Base-by-base conservation (phyloP, 30 jellyfish, hydroid and myxozoan genomes). In the Nemopilema nomurai region DNA sequence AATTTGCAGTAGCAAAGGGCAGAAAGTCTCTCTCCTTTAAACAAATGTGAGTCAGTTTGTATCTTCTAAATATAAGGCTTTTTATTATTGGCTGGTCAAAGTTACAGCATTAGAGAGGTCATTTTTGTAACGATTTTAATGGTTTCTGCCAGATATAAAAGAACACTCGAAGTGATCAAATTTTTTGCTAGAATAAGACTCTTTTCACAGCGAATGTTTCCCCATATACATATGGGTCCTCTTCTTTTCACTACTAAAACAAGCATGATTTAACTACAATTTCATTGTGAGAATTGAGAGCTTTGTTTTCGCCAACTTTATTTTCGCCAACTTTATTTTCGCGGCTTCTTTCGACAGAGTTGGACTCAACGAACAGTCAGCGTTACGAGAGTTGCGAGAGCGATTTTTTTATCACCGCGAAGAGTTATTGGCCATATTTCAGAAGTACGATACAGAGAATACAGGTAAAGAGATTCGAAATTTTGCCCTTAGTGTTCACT, bases 331-430 rank as follows among this genome's bases (percentile, higher is more conserved):
- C 57, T 41, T 41, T 41, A 13, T 41, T 41, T 41, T 3, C 13
- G 57, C n/a, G n/a, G n/a, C n/a, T n/a, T 41, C 13, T 41, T 41
- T 41, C 13, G 41, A 9, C 67, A 90, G 97, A 20, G 85, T 90
- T 53, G 97, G 97, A 31, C 68, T 82, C 1, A 83, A 90, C 33
- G 97, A 90, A 69, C 83, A 77, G 49, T 69, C 88, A 8, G 97
- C 97, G 4, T 21, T 84, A 53, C 69, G 91, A 24, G 97, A 90
- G 21, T 62, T 90, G 52, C 79, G 91, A 62, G 95, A 84, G 63
- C 79, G 89, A 51, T 72, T 90, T 77, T 79, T 82, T 87, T 72
- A 82, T 27, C 86, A 82, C 50, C 85, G 83, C 4, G 94, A 84
- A 30, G 95, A 83, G 23, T 64, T 90, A 64, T 4, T 77, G 1